phyloP scores from a whole-genome alignment of 2,113 vertebrate species.

The Ramphastos sulfuratus region DNA sequence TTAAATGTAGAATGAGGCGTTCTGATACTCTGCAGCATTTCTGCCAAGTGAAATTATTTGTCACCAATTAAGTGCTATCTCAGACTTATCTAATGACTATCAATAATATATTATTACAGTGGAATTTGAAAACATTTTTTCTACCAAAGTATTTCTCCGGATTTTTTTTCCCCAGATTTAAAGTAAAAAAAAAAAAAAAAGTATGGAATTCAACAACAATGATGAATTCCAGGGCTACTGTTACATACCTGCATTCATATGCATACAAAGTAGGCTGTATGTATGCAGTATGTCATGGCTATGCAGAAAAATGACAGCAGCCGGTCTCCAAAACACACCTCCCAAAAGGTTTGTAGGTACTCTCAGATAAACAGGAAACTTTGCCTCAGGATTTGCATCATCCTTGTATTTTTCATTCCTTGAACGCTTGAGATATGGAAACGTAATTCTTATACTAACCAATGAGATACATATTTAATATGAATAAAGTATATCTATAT shows the following conservation, averaged over 20 bases:
- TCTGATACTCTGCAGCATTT: not conserved
- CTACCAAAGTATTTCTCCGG: not conserved
- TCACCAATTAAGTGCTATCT: not conserved
- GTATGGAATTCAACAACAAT: not conserved
- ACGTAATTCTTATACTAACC: not conserved
- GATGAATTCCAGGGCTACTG: not conserved
- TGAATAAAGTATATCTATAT: slow-evolving; percentile 44
- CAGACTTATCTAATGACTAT: not conserved
- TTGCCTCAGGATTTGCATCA: slow-evolving; percentile 7
- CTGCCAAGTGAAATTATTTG: not conserved
- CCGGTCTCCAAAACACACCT: not conserved
- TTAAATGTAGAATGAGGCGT: not conserved
- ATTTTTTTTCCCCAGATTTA: not conserved
- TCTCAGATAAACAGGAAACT: not conserved
- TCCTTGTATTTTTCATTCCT: not conserved
- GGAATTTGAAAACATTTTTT: not conserved
- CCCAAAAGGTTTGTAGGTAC: not conserved
- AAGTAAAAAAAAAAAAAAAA: too few relatives aligned
- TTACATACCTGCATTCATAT: not conserved
- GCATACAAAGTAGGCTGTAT: not conserved
- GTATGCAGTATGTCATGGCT: not conserved
- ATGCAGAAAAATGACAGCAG: not conserved
- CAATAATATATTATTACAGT: not conserved
- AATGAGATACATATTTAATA: slow-evolving; percentile 25
- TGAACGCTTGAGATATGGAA: slow-evolving; percentile 10